These are phyloP conservation scores for Rhagologus leucostigma DNA, from an alignment of 2,113 vertebrate species.

Conservation along the genomic window DNA sequence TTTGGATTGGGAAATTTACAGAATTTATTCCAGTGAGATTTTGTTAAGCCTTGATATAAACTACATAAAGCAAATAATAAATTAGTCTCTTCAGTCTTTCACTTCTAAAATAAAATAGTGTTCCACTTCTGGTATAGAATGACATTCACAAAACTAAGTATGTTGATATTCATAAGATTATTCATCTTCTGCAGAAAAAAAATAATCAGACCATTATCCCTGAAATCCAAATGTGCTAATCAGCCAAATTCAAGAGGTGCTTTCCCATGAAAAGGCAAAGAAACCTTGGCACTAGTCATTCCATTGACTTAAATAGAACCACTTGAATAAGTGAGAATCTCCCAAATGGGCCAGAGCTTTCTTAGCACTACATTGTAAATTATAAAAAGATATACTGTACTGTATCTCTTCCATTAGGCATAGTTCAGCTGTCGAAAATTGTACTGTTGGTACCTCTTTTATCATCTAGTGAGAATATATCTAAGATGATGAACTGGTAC, in stretches of 20 bases:
- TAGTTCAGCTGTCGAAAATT: constrained; percentile 5
- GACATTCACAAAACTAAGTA: background rate
- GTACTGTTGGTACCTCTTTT: background rate
- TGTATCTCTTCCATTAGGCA: background rate
- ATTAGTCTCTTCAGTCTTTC: constrained; percentile 38
- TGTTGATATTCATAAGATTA: constrained; percentile 33
- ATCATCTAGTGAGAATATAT: background rate
- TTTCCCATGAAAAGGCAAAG: background rate
- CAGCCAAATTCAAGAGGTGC: constrained; percentile 21
- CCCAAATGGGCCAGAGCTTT: background rate
- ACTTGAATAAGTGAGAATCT: constrained; percentile 6
- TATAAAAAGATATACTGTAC: constrained; percentile 19
- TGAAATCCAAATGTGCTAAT: constrained; percentile 33
- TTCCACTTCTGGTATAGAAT: background rate
- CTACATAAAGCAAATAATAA: constrained; percentile 62
- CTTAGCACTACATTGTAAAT: background rate
- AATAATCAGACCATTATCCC: constrained; percentile 14
- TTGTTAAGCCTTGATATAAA: constrained; percentile 60
- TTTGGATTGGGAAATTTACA: constrained; percentile 58
- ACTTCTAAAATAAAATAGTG: constrained; percentile 13
- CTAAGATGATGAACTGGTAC: background rate
- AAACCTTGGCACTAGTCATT: background rate
- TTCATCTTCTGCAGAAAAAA: background rate
- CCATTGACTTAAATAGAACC: constrained; percentile 15
- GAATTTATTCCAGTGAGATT: constrained; percentile 62